Base-by-base conservation (phyloP, 2,113 vertebrate genomes). In the Nothoprocta pentlandii region DNA sequence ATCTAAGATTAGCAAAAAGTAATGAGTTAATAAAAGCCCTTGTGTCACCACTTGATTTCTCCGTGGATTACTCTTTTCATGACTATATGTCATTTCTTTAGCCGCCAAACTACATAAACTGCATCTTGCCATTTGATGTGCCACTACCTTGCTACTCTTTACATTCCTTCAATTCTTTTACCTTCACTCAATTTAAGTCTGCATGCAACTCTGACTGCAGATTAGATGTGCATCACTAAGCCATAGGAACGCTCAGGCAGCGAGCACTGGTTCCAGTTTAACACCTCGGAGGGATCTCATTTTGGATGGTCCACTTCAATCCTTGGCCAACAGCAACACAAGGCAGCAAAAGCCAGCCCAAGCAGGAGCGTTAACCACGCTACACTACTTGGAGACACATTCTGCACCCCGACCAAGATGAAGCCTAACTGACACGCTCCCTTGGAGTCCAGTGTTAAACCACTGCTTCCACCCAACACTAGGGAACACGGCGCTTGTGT, bases 401-500 rank as follows among this genome's bases (percentile, higher is more conserved):
- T 36, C 75, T 46, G 85, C 88, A 87, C 87, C 88, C 88, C 82
- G 88, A 85, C 53, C 39, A 34, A 82, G 75, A 54, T 14, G 62
- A 56, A 28, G 53, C 63, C 34, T 51, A 3, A 5, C 21, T 2
- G 3, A 56, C 1, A 1, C 1, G 0, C 21, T 70, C 58, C 58
- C 75, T 34, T 23, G 75, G 76, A 1, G 0, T 22, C 80, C 39
- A 34, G 69, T 0, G 0, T 25, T 39, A 49, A 49, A 26, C 34
- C 6, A 7, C 20, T 23, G 66, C 75, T 87, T 25, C 66, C 0
- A 0, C 54, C 44, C 71, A 10, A 64, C 0, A 0, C 1, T 32
- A 41, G 59, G 34, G 32, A 68, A 61, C 39, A 16, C 0, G 0
- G 68, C 14, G 26, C 68, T 0, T 0, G 42, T 80, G 83, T 63